Evolutionary conservation across 2,797 vertebrate species (phyloP).

Genomic region (Enteromius afrohamiltoni): DNA sequence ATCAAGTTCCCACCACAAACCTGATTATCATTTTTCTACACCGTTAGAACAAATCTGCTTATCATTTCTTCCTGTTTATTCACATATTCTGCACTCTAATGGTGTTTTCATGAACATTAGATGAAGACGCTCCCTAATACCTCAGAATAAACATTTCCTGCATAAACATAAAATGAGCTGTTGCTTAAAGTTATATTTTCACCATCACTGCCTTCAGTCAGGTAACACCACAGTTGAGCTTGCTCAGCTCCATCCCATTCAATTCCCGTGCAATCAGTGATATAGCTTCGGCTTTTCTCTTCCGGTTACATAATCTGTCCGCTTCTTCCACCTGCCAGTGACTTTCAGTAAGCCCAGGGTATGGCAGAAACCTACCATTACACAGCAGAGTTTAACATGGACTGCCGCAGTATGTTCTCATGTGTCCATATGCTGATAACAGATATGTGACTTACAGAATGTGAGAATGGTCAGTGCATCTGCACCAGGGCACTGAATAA

Average conservation of each 20-base stretch:
- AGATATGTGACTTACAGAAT: background rate
- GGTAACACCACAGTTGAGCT: background rate
- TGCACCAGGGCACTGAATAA: slow-evolving; percentile 3
- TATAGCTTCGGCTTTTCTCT: slow-evolving; percentile 27
- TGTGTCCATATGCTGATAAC: background rate
- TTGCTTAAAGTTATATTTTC: background rate
- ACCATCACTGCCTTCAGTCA: background rate
- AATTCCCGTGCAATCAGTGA: slow-evolving; percentile 28
- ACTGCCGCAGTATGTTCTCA: slow-evolving; percentile 14
- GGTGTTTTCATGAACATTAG: background rate
- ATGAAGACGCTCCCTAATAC: background rate
- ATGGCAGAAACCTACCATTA: background rate
- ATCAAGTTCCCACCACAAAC: background rate
- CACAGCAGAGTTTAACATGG: slow-evolving; percentile 12
- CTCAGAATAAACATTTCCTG: background rate
- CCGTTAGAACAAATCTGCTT: background rate
- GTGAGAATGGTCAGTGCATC: slow-evolving; percentile 4
- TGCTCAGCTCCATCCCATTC: slow-evolving; percentile 10
- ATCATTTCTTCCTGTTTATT: slow-evolving; percentile 29
- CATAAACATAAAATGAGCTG: background rate
- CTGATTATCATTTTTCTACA: too few relatives aligned
- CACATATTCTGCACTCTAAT: slow-evolving; percentile 18
- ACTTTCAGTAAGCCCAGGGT: background rate
- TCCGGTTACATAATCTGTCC: slow-evolving; percentile 21
- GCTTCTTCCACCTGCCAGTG: slow-evolving; percentile 21